Evolutionary conservation across 2,888 invertebrate species (phyloP), one percentile per base, ranked within the genome.

Genomic region (Cerastoderma edule): DNA sequence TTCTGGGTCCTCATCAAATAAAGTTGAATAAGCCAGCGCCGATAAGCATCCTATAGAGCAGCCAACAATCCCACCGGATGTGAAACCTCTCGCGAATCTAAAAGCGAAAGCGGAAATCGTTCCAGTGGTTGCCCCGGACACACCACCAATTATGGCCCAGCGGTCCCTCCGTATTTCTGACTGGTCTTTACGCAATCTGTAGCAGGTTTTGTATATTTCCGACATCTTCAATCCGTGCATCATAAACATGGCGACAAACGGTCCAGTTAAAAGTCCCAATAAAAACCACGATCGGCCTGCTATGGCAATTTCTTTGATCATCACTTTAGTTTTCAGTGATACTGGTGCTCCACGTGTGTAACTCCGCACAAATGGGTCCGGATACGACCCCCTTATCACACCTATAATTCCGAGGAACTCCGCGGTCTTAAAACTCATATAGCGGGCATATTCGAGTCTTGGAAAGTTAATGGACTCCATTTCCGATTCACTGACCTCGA

Each of bases 191-290:
- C 60, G 35, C n/a, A 60, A n/a, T 39, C 24, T 39, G 39, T 60
- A 60, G 39, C 60, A 60, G 5, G n/a, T 60, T 39, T 60, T 39
- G n/a, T 60, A 60, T 24, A 60, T 35, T 60, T 60, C 60, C 16
- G 60, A 60, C 60, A 60, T 60, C 19, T 27, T n/a, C 13, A 60
- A 33, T 3, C 60, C 60, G 19, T 60, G 4, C 24, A 60, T 22
- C 39, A 60, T 19, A 39, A 60, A 39, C 60, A 39, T 24, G 13
- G 60, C n/a, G 16, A 39, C 27, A 35, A 39, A 2, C 22, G 60
- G 60, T n/a, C 60, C 60, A n/a, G 27, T n/a, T 33, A 32, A 39
- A 2, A 24, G 39, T 1, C 60, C 60, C 8, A 60, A 39, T 53
- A 53, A n/a, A 53, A 24, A 24, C 53, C 53, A 53, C n/a, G 39